These are phyloP conservation scores for Lerema accius DNA, from an alignment of 1,140 invertebrate genomes.

Conservation along the genomic window DNA sequence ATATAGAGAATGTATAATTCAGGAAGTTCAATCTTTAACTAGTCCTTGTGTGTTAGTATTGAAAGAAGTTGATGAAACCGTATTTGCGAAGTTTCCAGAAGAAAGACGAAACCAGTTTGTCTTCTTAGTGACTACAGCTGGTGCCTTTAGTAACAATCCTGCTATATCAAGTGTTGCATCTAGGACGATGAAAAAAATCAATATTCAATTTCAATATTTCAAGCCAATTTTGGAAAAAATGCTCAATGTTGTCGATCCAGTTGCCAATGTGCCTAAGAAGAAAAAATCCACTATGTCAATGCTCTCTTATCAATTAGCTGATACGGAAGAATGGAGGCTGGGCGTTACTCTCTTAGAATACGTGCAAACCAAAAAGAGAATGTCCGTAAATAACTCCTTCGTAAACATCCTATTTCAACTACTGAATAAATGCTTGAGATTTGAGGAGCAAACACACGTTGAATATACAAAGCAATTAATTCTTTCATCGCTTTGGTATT, in stretches of 20 bases:
- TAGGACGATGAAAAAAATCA: conserved; percentile 87
- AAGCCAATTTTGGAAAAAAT: conserved; percentile 84
- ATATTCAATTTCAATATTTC: conserved; percentile 86
- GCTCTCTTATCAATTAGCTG: conserved; percentile 83
- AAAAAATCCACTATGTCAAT: conserved; percentile 73
- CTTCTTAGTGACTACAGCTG: conserved; percentile 74
- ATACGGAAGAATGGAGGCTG: conserved; percentile 88
- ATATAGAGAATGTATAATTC: conserved; percentile 65
- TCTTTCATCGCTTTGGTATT: conserved; percentile 89
- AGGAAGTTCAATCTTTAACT: conserved; percentile 56
- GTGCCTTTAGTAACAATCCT: conserved; percentile 82
- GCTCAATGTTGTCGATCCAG: conserved; percentile 73
- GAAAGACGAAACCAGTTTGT: conserved; percentile 77
- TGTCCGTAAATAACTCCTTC: conserved; percentile 85
- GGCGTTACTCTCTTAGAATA: conserved; percentile 92
- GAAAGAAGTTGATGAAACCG: conserved; percentile 84
- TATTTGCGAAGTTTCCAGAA: conserved; percentile 78
- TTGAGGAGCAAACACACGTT: conserved; percentile 92
- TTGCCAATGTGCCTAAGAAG: conserved; percentile 57
- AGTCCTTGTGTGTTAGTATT: conserved; percentile 75
- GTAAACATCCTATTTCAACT: conserved; percentile 91
- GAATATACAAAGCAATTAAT: conserved; percentile 96
- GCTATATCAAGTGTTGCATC: conserved; percentile 84
- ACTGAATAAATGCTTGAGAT: conserved; percentile 89
- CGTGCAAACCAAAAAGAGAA: conserved; percentile 91